phyloP scores from a whole-genome alignment of 2,113 vertebrate species.

The Atractosteus spatula region DNA sequence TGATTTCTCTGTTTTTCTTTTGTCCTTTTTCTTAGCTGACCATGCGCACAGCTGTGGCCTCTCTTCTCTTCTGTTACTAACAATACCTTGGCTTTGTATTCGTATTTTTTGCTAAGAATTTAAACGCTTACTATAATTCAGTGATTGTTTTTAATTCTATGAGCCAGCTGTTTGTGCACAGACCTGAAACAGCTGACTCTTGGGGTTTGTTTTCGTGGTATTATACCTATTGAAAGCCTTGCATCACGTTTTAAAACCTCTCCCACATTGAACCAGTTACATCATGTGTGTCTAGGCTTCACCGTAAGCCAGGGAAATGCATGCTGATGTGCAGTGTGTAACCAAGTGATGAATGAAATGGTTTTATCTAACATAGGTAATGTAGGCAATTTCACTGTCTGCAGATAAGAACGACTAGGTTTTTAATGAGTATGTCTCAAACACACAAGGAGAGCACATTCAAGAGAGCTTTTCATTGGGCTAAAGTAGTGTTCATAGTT shows the following conservation, averaged over 20 bases:
- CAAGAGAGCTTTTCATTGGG: neutral
- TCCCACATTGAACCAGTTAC: too few relatives aligned
- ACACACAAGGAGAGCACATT: neutral
- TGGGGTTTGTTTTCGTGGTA: too few relatives aligned
- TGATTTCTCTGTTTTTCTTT: too few relatives aligned
- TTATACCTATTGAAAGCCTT: too few relatives aligned
- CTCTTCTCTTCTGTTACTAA: slow-evolving; percentile 42
- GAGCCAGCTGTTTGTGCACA: slow-evolving; percentile 15
- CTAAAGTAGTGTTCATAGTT: neutral
- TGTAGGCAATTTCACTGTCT: slow-evolving; percentile 7
- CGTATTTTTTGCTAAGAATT: slow-evolving; percentile 41
- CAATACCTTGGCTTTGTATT: slow-evolving; percentile 45
- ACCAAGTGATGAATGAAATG: slow-evolving; percentile 1
- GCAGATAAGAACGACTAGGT: too few relatives aligned
- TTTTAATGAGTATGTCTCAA: slow-evolving; percentile 4
- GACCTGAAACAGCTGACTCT: neutral
- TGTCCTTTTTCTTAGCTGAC: too few relatives aligned
- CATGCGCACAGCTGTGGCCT: slow-evolving; percentile 23
- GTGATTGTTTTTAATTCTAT: slow-evolving; percentile 18
- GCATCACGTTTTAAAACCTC: too few relatives aligned
- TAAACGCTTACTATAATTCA: slow-evolving; percentile 46
- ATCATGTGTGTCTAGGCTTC: too few relatives aligned
- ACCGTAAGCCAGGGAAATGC: too few relatives aligned
- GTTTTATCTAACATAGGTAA: neutral
- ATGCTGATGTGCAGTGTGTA: neutral